Evolutionary conservation across 2,797 vertebrate species (phyloP).

Genomic region (Bovichtus diacanthus): DNA sequence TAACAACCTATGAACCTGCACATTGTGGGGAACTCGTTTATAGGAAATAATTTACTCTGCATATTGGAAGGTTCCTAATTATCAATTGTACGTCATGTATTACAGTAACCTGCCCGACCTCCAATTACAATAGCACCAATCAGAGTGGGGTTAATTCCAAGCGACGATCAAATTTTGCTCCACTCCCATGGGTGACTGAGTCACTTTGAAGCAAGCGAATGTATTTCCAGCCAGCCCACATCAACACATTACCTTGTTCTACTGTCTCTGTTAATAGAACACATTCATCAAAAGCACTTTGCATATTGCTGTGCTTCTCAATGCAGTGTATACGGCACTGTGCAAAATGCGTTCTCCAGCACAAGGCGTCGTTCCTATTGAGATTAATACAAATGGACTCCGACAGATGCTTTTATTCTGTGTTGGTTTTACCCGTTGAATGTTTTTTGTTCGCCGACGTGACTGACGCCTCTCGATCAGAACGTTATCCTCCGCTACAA

Average conservation of each 20-base stretch:
- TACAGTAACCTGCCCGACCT: slow-evolving; percentile 71
- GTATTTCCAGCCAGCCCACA: slow-evolving; percentile 61
- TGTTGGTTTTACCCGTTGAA: slow-evolving; percentile 20
- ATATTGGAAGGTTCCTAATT: slow-evolving; percentile 73
- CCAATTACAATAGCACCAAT: slow-evolving; percentile 79
- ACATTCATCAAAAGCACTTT: slow-evolving; percentile 72
- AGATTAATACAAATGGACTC: slow-evolving; percentile 51
- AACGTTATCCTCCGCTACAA: slow-evolving; percentile 15
- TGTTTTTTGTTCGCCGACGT: slow-evolving; percentile 6
- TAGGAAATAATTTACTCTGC: slow-evolving; percentile 71
- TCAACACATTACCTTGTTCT: slow-evolving; percentile 69
- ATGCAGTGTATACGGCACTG: slow-evolving; percentile 48
- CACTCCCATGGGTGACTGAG: slow-evolving; percentile 69
- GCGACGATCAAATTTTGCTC: slow-evolving; percentile 72
- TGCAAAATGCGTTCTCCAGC: slow-evolving; percentile 43
- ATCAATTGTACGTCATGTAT: slow-evolving; percentile 79
- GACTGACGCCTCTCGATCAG: background rate
- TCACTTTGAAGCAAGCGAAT: slow-evolving; percentile 63
- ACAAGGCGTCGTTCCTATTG: slow-evolving; percentile 1
- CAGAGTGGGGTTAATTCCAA: slow-evolving; percentile 77
- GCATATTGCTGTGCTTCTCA: slow-evolving; percentile 52
- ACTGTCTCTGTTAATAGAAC: slow-evolving; percentile 66
- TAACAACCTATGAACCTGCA: slow-evolving; percentile 69
- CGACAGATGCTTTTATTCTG: slow-evolving; percentile 18
- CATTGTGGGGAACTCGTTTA: slow-evolving; percentile 58